phyloP scores from a whole-genome alignment of 2,888 invertebrate genomes.

The Danaus chrysippus region DNA sequence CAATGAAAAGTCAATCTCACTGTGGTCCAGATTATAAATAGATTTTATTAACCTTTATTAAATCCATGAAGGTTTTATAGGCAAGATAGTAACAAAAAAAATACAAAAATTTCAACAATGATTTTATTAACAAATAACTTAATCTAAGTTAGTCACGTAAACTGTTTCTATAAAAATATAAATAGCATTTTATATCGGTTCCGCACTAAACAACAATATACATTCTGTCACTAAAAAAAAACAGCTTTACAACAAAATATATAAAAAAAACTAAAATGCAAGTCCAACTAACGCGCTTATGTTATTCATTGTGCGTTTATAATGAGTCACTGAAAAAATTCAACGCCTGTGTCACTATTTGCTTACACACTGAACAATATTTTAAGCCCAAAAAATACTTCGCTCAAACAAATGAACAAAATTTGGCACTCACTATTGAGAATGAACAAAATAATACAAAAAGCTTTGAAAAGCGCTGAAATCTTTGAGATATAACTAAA shows the following conservation, averaged over 20 bases:
- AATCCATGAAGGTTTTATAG: too few relatives aligned
- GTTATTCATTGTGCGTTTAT: conserved; percentile 1
- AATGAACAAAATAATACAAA: too few relatives aligned
- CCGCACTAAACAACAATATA: not conserved
- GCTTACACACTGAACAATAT: too few relatives aligned
- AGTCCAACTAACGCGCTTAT: conserved; percentile 19
- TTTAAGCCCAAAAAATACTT: too few relatives aligned
- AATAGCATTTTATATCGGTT: conserved; percentile 23
- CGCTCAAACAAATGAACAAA: too few relatives aligned
- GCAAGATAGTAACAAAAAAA: conserved; percentile 14
- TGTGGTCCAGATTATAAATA: too few relatives aligned
- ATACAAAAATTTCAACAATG: conserved; percentile 38
- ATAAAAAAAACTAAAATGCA: conserved; percentile 15
- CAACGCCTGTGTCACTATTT: conserved; percentile 76
- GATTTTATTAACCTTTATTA: too few relatives aligned
- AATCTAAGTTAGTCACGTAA: conserved; percentile 53
- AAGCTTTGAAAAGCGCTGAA: too few relatives aligned
- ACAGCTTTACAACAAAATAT: not conserved
- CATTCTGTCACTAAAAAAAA: too few relatives aligned
- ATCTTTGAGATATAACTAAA: too few relatives aligned
- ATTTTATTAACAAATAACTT: conserved; percentile 44
- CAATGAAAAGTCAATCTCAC: too few relatives aligned
- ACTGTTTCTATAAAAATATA: conserved; percentile 52
- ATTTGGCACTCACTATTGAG: too few relatives aligned
- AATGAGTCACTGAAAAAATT: conserved; percentile 73